Conservation (phyloP, 2,113 vertebrate species). For the Oncorhynchus masou region DNA sequence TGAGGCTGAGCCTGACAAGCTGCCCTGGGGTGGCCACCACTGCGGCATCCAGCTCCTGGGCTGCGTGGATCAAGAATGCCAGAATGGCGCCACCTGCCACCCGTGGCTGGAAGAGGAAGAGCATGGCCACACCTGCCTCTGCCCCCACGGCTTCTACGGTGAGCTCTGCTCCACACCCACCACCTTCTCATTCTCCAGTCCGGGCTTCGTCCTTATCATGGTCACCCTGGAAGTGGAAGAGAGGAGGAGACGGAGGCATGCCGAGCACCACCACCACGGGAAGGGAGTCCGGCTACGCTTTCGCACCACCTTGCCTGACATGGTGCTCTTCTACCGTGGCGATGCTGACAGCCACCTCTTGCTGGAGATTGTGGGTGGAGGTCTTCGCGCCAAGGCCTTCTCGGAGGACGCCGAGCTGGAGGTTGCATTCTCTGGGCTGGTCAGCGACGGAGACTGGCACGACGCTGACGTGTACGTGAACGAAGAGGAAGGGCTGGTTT, state of each 20-base stretch:
- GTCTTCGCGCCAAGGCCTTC: slow-evolving; percentile 65
- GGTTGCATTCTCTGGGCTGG: slow-evolving; percentile 46
- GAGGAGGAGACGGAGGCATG: slow-evolving; percentile 49
- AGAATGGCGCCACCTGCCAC: slow-evolving; percentile 82
- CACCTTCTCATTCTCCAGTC: slow-evolving; percentile 85
- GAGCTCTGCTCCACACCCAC: slow-evolving; percentile 81
- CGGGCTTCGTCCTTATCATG: slow-evolving; percentile 73
- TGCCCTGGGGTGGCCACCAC: slow-evolving; percentile 82
- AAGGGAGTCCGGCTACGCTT: slow-evolving; percentile 76
- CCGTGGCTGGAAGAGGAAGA: slow-evolving; percentile 73
- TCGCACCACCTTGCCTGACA: slow-evolving; percentile 81
- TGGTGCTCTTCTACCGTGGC: slow-evolving; percentile 77
- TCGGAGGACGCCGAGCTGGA: slow-evolving; percentile 55
- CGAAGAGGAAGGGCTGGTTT: slow-evolving; percentile 58
- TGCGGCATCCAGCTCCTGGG: slow-evolving; percentile 82
- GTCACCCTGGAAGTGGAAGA: slow-evolving; percentile 43
- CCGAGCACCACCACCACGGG: slow-evolving; percentile 24
- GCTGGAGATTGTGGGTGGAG: slow-evolving; percentile 75
- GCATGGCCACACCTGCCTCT: slow-evolving; percentile 81
- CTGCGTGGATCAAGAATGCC: slow-evolving; percentile 81
- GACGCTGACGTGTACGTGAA: slow-evolving; percentile 60
- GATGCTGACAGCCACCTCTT: slow-evolving; percentile 65
- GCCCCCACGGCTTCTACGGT: slow-evolving; percentile 83
- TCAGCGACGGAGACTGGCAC: slow-evolving; percentile 85
- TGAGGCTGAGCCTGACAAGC: slow-evolving; percentile 59